phyloP scores from a whole-genome alignment of 1,140 invertebrate genomes.

The Papilio dardanus region DNA sequence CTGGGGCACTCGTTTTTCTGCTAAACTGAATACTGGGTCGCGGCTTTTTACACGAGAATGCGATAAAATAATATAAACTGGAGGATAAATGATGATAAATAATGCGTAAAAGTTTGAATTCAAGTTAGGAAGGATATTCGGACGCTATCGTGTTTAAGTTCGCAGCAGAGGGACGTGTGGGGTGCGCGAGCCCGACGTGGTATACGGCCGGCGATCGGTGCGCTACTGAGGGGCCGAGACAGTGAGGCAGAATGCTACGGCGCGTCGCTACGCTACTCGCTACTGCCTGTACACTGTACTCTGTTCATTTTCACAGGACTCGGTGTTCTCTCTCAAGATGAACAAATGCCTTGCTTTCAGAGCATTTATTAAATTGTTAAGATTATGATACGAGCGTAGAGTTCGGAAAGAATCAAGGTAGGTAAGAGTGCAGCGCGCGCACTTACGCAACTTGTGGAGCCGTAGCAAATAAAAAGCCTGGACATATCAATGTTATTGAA shows the following conservation, averaged over 20 bases:
- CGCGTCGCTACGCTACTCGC: background rate
- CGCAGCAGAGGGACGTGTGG: conserved; percentile 47
- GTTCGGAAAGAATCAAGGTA: too few species aligned
- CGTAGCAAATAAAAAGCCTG: too few species aligned
- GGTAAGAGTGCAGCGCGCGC: background rate
- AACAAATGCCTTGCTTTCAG: background rate
- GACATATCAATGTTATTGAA: too few species aligned
- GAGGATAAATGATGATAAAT: background rate
- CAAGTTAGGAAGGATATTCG: conserved; percentile 22
- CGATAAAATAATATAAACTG: too few species aligned
- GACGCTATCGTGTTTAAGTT: conserved; percentile 62
- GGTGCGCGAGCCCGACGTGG: conserved; percentile 47
- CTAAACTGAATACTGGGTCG: background rate
- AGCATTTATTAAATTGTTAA: background rate
- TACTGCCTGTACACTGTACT: background rate
- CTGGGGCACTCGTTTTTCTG: background rate
- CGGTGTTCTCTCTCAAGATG: background rate
- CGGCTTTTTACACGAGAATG: background rate
- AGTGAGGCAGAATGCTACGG: background rate
- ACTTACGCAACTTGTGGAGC: too few species aligned
- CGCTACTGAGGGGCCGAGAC: conserved; percentile 55
- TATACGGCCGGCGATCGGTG: conserved; percentile 53
- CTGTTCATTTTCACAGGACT: background rate
- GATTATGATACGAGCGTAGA: too few species aligned
- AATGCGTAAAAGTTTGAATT: conserved; percentile 33